Base-by-base conservation (phyloP, 2,113 vertebrate genomes). In the Marcusenius ussheri region DNA sequence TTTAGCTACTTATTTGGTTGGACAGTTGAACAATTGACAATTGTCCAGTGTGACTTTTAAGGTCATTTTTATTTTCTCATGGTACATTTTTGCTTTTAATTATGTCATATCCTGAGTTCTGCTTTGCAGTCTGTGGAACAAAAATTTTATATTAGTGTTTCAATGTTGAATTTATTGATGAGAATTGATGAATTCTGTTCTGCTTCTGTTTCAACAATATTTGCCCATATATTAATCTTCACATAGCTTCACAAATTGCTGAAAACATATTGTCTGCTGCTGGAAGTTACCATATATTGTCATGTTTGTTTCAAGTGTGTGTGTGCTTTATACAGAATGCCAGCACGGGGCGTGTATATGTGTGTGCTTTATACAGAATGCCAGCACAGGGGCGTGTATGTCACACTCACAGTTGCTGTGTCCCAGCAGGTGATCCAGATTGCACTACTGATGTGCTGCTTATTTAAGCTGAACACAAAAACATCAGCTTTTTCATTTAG, bases 401-500 rank as follows among this genome's bases (percentile, higher is more conserved):
- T 49, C 56, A 89, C 90, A 89, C 91, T 92, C 47, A 92, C 70
- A 90, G 5, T 95, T 93, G 91, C 91, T 91, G 35, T 70, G 92
- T 27, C 19, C 42, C 42, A 70, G 46, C 58, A 70, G 50, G 53
- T 46, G 80, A 86, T 92, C 91, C 92, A 89, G 90, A 89, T 89
- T 90, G 90, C 87, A 53, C 90, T 87, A 92, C 92, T 91, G 92
- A 90, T 77, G 91, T 87, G 93, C 92, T 87, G 93, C 92, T 95
- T 88, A 94, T 50, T 92, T 85, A 92, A 92, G 92, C 93, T 93
- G 92, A 95, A 94, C 93, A 90, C 92, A 90, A 89, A 85, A 92
- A 89, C 70, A 90, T 62, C 31, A 17, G 10, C 31, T 11, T 39
- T 77, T 39, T 35, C 27, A 77, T 31, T 39, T 77, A 39, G 11